Evolutionary conservation across 1,140 invertebrate species (phyloP), one percentile per base, ranked within the genome.

Genomic region (Charaxes varanes): DNA sequence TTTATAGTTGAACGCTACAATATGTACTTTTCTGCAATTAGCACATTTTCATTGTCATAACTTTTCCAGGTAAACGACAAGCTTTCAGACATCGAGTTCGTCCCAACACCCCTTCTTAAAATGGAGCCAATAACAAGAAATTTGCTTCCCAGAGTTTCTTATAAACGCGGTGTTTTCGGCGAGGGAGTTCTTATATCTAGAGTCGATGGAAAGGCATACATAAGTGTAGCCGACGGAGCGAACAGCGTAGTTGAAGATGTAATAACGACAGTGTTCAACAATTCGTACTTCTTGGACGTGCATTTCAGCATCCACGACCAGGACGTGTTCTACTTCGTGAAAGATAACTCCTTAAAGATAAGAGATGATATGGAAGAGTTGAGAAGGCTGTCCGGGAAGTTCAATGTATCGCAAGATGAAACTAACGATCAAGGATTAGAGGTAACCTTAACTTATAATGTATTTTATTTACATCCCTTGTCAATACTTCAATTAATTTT

Each of bases 251-350:
- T 96, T 0, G 94, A 95, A 70, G 94, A 97, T 64, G 93, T 97
- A 0, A 93, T 97, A 0, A 95, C 93, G 0, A 95, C 95, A 0
- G 94, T 98, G 4, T 94, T 98, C 62, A 98, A 98, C 70, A 94
- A 94, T 60, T 97, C 96, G 0, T 92, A 92, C 67, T 93, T 97
- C 84, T 73, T 98, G n/a, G 94, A 97, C 44, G 82, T 97, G 0
- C 93, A 95, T 76, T 96, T 97, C 58, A 95, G 92, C 50, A 94
- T 96, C 21, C 94, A 96, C 59, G 94, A 94, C 77, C 89, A 96
- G 84, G 96, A 97, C 60, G 92, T 96, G 0, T 97, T 97, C 83
- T 97, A 97, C 66, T 97, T 98, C 78, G 93, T 98, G 1, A 98
- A 98, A 74, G 93, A 95, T 55, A 96, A 95, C 62, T 89, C 91